Conservation (phyloP, 2,113 vertebrate genomes). For the Cichladusa arquata region DNA sequence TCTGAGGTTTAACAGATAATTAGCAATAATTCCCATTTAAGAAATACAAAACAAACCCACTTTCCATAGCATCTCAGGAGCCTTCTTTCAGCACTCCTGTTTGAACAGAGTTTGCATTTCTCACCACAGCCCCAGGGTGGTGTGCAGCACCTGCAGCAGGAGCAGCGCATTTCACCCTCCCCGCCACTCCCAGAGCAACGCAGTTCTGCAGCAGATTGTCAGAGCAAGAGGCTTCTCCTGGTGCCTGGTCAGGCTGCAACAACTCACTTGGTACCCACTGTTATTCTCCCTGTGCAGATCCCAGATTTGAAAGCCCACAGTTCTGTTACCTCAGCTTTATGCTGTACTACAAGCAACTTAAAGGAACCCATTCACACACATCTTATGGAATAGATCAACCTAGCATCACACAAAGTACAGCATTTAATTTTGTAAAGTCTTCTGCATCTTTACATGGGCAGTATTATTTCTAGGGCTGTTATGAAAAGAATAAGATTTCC, state of each 20-base stretch:
- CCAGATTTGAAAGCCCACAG: neutral
- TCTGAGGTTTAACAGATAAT: neutral
- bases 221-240: conserved; percentile 10
- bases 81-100: neutral
- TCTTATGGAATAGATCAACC: neutral
- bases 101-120: neutral
- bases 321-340: neutral
- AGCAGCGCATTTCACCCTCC: neutral
- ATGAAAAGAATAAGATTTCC: neutral
- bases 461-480: neutral
- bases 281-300: neutral
- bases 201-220: conserved; percentile 34
- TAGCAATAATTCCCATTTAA: neutral
- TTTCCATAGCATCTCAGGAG: neutral
- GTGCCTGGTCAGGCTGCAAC: neutral
- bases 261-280: neutral
- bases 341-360: neutral
- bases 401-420: neutral
- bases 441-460: neutral
- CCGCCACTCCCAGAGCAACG: neutral
- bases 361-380: neutral
- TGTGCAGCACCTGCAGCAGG: neutral
- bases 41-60: neutral
- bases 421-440: neutral
- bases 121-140: neutral